A percentile compares a stretch with the other conserved stretches of the same genome.
Conservation (phyloP, 2,888 invertebrate species). For the Synanthedon tipuliformis region DNA sequence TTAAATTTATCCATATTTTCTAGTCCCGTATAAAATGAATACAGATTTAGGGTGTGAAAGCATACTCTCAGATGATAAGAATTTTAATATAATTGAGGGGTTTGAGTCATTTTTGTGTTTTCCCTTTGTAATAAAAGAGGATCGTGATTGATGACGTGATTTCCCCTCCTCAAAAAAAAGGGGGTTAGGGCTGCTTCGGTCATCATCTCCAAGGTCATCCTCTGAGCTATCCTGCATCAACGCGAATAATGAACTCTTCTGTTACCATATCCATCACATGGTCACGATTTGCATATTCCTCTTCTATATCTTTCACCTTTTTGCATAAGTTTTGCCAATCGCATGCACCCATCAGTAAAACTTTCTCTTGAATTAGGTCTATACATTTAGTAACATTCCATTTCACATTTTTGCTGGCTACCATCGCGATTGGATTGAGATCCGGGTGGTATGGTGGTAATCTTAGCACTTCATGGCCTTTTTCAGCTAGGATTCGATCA, state of each 20-base stretch:
- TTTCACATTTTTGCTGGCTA: conserved; percentile 7
- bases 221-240: background rate
- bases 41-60: no score
- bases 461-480: conserved; percentile 8
- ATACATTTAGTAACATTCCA: background rate
- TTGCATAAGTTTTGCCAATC: no score
- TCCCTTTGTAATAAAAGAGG: no score
- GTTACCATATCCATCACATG: background rate
- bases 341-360: background rate
- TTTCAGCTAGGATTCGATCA: conserved; percentile 9
- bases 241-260: background rate
- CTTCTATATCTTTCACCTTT: no score
- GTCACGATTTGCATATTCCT: no score
- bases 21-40: no score
- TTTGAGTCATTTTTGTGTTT: no score
- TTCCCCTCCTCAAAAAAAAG: no score
- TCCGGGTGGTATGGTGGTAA: conserved; percentile 18
- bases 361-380: background rate
- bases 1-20: no score
- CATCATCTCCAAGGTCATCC: background rate
- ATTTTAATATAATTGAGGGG: no score
- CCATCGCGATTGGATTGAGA: conserved; percentile 13
- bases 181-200: conserved; percentile 2
- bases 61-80: no score
- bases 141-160: no score